Evolutionary conservation across 2,113 vertebrate species (phyloP), one percentile per base, ranked within the genome.

Genomic region (Poeciliopsis retropinna): DNA sequence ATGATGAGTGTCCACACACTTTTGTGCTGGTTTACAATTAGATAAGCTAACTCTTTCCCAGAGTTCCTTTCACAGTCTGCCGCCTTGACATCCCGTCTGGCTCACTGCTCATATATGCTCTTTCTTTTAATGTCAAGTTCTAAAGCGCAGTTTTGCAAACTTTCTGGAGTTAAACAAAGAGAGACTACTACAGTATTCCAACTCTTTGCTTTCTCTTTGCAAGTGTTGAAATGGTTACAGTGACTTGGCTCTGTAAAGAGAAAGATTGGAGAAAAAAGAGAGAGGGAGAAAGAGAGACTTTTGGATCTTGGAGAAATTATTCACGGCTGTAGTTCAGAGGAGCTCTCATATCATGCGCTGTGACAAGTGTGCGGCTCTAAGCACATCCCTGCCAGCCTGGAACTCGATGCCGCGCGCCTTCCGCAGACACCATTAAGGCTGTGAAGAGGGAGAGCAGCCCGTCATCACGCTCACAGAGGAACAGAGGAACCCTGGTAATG

Each of bases 141-240:
- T 86, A 82, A 57, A 88, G 79, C 63, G 31, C 82, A 72, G 82
- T 91, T 90, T 87, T 86, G 71, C 89, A 87, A 91, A 92, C 89
- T 93, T 93, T 92, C 86, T 90, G 87, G 81, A 86, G 66, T 92
- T 89, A 88, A 90, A 91, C 90, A 93, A 92, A 92, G 89, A 92
- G 30, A 86, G 73, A 81, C 77, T 83, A 85, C 66, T 82, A 81
- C 78, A 70, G 64, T 80, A 78, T 89, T 86, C 86, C 73, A 78
- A 85, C 73, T 87, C 86, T 89, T 91, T 85, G 81, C 89, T 88
- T 88, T 89, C 78, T 89, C 85, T 68, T 83, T 87, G 85, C 81
- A 66, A 89, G 84, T 91, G 89, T 89, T 93, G 89, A 92, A 94
- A 91, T 87, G 88, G 91, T 93, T 92, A 88, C 87, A 80, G 75